Percentiles rank a stretch among this genome's conserved stretches.
phyloP scores from a whole-genome alignment of 1,140 invertebrate genomes.

The Leguminivora glycinivorella region DNA sequence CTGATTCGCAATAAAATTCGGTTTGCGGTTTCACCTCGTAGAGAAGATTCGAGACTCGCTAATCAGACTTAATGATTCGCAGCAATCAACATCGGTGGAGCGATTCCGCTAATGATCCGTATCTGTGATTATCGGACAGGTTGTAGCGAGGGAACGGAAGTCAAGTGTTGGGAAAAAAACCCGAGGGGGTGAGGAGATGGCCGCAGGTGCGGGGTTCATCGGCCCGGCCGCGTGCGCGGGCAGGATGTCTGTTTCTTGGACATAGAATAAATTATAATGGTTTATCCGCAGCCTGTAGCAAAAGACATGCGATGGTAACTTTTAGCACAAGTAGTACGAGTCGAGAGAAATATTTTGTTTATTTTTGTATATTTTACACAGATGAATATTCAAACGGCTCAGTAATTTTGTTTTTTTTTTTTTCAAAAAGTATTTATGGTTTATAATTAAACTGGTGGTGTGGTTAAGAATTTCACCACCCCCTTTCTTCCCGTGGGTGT shows the following conservation, averaged over 20 bases:
- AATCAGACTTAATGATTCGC: slow-evolving; percentile 51
- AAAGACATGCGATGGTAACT: neutral
- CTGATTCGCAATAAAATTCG: neutral
- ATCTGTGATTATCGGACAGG: slow-evolving; percentile 66
- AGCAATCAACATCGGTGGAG: slow-evolving; percentile 54
- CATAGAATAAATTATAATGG: slow-evolving; percentile 52
- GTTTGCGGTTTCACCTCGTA: slow-evolving; percentile 51
- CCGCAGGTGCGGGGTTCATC: slow-evolving; percentile 71
- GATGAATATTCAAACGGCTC: too few relatives aligned
- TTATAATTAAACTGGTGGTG: too few relatives aligned
- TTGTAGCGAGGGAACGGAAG: slow-evolving; percentile 73
- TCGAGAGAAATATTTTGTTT: too few relatives aligned
- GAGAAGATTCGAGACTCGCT: slow-evolving; percentile 37
- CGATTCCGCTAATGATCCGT: slow-evolving; percentile 71
- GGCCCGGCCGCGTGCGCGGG: slow-evolving; percentile 51
- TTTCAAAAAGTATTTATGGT: too few relatives aligned
- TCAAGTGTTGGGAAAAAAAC: slow-evolving; percentile 66
- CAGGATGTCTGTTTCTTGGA: slow-evolving; percentile 45
- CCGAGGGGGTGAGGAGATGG: slow-evolving; percentile 55
- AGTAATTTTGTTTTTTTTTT: too few relatives aligned
- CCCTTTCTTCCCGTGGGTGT: too few relatives aligned
- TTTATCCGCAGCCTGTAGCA: slow-evolving; percentile 2
- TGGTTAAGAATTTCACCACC: too few relatives aligned
- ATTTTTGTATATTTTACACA: too few relatives aligned
- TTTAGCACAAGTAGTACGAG: too few relatives aligned